phyloP scores from a whole-genome alignment of 2,113 vertebrate species.

The Ascaphus truei region DNA sequence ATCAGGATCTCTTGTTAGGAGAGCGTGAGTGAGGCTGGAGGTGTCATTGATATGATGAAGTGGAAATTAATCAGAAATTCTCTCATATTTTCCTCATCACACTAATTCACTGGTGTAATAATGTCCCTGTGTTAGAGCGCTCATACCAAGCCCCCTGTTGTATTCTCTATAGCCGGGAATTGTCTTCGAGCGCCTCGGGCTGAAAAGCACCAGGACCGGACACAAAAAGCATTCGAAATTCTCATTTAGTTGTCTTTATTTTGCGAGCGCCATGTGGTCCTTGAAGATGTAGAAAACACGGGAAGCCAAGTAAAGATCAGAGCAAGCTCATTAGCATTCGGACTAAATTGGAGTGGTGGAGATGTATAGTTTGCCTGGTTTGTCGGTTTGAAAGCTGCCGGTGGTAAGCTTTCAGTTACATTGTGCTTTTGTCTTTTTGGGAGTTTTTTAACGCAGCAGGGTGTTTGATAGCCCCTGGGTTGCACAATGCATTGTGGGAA shows the following conservation, averaged over 20 bases:
- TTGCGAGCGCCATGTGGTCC: slow-evolving; percentile 97
- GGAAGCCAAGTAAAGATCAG: slow-evolving; percentile 97
- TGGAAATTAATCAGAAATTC: slow-evolving; percentile 85
- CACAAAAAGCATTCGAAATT: slow-evolving; percentile 96
- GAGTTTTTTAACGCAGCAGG: slow-evolving; percentile 76
- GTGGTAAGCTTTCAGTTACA: slow-evolving; percentile 79
- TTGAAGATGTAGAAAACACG: slow-evolving; percentile 99
- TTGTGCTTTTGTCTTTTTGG: slow-evolving; percentile 90
- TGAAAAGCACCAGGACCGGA: slow-evolving; percentile 89
- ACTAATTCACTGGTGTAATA: slow-evolving; percentile 81
- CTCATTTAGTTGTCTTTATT: slow-evolving; percentile 99
- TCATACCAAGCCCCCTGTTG: slow-evolving; percentile 84
- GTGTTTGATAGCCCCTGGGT: slow-evolving; percentile 75
- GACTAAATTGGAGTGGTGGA: slow-evolving; percentile 90
- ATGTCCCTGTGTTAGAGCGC: slow-evolving; percentile 75
- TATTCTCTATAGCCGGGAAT: slow-evolving; percentile 78
- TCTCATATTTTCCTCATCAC: slow-evolving; percentile 81
- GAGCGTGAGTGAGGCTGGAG: slow-evolving; percentile 81
- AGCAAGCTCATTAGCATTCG: slow-evolving; percentile 97
- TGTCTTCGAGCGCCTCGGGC: slow-evolving; percentile 85
- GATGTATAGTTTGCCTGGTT: slow-evolving; percentile 86
- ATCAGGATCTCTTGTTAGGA: slow-evolving; percentile 88
- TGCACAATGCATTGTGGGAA: slow-evolving; percentile 91
- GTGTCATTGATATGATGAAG: slow-evolving; percentile 96
- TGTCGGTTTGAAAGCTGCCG: slow-evolving; percentile 74